Percentiles rank a stretch among this genome's conserved stretches.
These are phyloP conservation scores for Pristionchus maxplancki DNA, from an alignment of 2,888 invertebrate genomes.

Conservation along the genomic window DNA sequence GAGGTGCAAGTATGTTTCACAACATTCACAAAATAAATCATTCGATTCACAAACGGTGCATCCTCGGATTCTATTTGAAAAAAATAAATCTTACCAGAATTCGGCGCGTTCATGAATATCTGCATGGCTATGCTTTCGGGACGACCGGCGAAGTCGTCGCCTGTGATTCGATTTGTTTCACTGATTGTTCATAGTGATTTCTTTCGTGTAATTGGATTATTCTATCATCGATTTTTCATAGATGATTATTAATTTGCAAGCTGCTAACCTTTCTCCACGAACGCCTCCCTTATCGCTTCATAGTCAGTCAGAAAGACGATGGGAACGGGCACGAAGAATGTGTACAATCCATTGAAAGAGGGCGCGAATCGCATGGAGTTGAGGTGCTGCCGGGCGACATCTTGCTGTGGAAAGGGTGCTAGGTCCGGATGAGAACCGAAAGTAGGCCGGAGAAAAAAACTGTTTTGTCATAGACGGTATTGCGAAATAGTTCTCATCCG, in stretches of 20 bases:
- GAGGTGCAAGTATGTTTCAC: not conserved
- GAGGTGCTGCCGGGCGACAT: not conserved
- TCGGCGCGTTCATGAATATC: not conserved
- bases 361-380: not conserved
- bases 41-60: too few relatives aligned
- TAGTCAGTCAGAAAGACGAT: not conserved
- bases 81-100: not conserved
- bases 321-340: not conserved
- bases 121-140: not conserved
- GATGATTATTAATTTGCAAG: too few relatives aligned
- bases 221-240: too few relatives aligned
- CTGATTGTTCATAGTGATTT: too few relatives aligned
- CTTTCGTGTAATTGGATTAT: too few relatives aligned
- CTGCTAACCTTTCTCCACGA: conserved; percentile 6
- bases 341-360: not conserved
- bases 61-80: not conserved
- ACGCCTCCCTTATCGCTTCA: not conserved
- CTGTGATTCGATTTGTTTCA: too few relatives aligned
- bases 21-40: not conserved
- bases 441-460: too few relatives aligned
- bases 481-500: too few relatives aligned
- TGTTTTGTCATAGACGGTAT: too few relatives aligned
- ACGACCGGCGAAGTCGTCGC: conserved; percentile 5
- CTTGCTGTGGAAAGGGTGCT: too few relatives aligned
- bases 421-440: too few relatives aligned